Percentiles rank a stretch among this genome's conserved stretches.
These are phyloP conservation scores for Xiphorhynchus erythropygius DNA, from an alignment of 2,797 vertebrate species.

Conservation along the genomic window DNA sequence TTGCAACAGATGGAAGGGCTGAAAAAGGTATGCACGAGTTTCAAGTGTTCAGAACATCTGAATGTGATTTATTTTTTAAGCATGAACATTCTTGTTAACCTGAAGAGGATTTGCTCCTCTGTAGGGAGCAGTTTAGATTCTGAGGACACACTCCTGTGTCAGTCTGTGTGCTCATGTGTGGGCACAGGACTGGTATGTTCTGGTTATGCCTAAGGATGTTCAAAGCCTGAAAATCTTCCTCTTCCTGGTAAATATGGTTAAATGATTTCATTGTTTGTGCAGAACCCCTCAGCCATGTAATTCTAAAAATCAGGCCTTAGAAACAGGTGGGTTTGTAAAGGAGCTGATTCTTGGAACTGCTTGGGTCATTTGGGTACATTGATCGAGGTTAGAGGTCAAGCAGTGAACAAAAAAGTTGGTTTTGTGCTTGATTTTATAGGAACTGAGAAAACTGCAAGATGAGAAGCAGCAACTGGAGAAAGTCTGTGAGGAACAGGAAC, in stretches of 20 bases:
- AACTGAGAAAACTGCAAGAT: constrained; percentile 86
- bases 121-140: background rate
- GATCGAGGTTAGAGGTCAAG: background rate
- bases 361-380: background rate
- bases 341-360: background rate
- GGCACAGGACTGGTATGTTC: background rate
- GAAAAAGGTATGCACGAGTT: constrained; percentile 74
- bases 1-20: constrained; percentile 92
- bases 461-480: constrained; percentile 92
- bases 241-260: background rate
- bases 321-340: background rate
- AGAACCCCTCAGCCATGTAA: background rate
- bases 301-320: background rate
- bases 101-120: background rate
- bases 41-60: background rate
- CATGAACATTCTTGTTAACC: background rate
- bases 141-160: background rate
- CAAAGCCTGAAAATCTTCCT: background rate
- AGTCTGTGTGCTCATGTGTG: fast-evolving
- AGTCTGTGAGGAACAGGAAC: constrained; percentile 90
- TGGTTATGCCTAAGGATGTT: background rate
- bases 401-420: background rate
- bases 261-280: background rate
- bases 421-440: constrained; percentile 73
- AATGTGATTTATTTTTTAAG: background rate